Base-by-base conservation (phyloP, 2,113 vertebrate genomes). In the Leptodactylus fuscus region DNA sequence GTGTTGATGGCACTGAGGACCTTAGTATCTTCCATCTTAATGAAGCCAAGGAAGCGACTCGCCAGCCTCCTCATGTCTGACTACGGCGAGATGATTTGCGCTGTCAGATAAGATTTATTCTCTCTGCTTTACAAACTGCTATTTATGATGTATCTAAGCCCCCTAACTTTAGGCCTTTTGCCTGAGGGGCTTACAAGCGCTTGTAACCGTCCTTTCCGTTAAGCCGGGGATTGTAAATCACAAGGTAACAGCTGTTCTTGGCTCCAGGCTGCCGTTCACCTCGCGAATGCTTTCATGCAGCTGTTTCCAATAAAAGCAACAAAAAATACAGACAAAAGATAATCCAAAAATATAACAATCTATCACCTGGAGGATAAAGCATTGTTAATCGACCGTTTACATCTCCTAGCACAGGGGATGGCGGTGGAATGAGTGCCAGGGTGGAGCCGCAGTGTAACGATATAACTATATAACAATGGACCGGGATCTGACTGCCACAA, bases 271-370 rank as follows among this genome's bases (percentile, higher is more conserved):
- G 71, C 24, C 24, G 71, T 75, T 75, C 71, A 75, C 41, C 71
- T 75, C 71, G 44, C 71, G 18, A 5, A 29, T 48, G 44, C 44
- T 29, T 48, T n/a, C 20, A 12, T 48, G 44, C 71, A 75, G 71
- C 71, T 75, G 71, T 75, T 49, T 29, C 71, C 24, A 75, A 75
- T 75, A 75, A 75, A 75, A 75, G 71, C 44, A 48, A 6, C 65
- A 46, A 44, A 44, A 44, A 73, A 73, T n/a, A 41, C 69, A 71
- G 36, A 74, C 41, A 75, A 75, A 48, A 75, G 41, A 46, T 75
- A 16, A 75, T 29, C n/a, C 27, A 44, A 22, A 8, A 46, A 12
- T 69, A 24, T 12, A 74, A 27, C 5, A 29, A 15, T 51, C 27
- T 9, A 81, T 51, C 18, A 49, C 20, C 60, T 27, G 46, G 32